Conservation (phyloP, 37 sponge, comb jelly and placozoan genomes). For the Theonella swinhoei region DNA sequence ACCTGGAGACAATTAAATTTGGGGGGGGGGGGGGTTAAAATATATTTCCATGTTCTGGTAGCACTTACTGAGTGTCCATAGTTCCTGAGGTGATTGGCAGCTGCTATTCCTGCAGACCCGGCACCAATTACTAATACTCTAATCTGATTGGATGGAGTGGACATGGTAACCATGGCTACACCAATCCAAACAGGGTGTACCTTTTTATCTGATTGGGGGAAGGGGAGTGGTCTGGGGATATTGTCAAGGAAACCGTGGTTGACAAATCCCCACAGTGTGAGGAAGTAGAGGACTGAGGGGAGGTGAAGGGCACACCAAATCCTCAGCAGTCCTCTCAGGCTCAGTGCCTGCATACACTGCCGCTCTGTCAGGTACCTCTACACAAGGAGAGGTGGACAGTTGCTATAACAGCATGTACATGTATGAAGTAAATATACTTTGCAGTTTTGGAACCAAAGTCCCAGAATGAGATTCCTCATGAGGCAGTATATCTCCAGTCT, state of each 20-base stretch:
- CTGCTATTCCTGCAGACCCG: slow-evolving; percentile 80
- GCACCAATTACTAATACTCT: slow-evolving; percentile 73
- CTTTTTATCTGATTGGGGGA: background rate
- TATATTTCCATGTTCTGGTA: background rate
- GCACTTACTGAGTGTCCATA: slow-evolving; percentile 71
- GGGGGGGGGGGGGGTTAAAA: background rate
- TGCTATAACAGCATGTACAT: too few relatives aligned
- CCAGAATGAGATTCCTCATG: slow-evolving; percentile 81
- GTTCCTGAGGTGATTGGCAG: slow-evolving; percentile 75
- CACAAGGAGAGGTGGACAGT: background rate
- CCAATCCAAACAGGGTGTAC: background rate
- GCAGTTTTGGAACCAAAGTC: slow-evolving; percentile 83
- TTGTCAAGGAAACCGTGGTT: slow-evolving; percentile 69
- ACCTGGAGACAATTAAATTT: slow-evolving; percentile 47
- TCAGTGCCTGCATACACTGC: slow-evolving; percentile 36
- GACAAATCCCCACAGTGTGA: slow-evolving; percentile 75
- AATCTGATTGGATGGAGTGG: background rate
- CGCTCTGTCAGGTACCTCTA: slow-evolving; percentile 62
- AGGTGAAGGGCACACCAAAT: slow-evolving; percentile 66
- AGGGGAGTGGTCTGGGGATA: slow-evolving; percentile 50
- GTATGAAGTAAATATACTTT: slow-evolving; percentile 49
- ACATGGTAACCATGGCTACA: background rate
- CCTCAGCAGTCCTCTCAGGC: slow-evolving; percentile 56
- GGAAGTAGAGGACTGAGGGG: slow-evolving; percentile 59
- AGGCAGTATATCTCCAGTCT: slow-evolving; percentile 71